These are phyloP conservation scores for Cephus runcator DNA, from an alignment of 2,888 invertebrate genomes.

Conservation along the genomic window DNA sequence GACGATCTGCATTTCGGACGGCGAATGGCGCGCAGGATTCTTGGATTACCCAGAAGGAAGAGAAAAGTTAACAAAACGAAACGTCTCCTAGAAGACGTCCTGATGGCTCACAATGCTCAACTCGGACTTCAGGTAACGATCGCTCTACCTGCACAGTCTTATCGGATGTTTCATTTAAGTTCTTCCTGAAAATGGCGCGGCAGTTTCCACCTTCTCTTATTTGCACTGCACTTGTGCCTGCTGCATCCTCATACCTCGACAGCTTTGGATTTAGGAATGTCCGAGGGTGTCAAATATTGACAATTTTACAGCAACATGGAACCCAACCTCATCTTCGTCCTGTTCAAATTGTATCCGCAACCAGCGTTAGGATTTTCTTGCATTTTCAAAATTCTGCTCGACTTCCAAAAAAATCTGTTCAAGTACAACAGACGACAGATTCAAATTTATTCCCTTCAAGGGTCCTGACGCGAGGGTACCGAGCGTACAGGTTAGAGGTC, in stretches of 20 bases:
- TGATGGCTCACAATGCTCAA: slow-evolving; percentile 6
- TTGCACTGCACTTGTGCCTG: slow-evolving; percentile 38
- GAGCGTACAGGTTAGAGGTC: too few relatives aligned
- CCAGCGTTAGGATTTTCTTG: background rate
- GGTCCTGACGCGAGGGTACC: too few relatives aligned
- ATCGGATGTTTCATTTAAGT: background rate
- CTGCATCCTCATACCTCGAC: slow-evolving; percentile 23
- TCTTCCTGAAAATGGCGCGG: background rate
- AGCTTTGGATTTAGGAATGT: slow-evolving; percentile 5
- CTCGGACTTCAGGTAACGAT: slow-evolving; percentile 4
- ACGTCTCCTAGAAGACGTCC: background rate
- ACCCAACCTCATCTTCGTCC: slow-evolving; percentile 13
- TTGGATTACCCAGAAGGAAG: background rate
- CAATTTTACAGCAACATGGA: slow-evolving; percentile 30
- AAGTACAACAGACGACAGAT: too few relatives aligned
- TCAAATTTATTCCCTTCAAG: background rate
- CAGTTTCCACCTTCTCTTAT: slow-evolving; percentile 21
- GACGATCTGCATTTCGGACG: slow-evolving; percentile 13
- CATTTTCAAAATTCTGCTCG: background rate
- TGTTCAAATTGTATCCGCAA: slow-evolving; percentile 19
- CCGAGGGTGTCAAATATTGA: slow-evolving; percentile 36
- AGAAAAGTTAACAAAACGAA: background rate
- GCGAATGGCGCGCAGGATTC: slow-evolving; percentile 11
- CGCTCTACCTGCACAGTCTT: background rate
- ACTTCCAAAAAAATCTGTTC: background rate